These are phyloP conservation scores for Adineta ricciae DNA, from an alignment of 2,888 invertebrate genomes.

Conservation along the genomic window DNA sequence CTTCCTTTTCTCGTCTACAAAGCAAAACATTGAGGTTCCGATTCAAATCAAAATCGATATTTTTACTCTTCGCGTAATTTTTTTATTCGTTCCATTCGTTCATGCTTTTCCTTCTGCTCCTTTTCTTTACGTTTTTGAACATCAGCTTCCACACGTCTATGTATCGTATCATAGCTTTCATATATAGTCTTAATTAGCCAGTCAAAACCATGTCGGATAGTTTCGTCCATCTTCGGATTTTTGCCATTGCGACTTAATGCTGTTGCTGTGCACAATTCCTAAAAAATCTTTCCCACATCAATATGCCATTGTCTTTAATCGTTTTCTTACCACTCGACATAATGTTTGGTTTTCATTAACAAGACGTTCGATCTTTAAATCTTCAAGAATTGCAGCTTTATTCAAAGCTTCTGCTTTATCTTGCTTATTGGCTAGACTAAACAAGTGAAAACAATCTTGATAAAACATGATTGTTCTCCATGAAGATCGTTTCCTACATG, in stretches of 20 bases:
- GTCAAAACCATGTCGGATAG: constrained; percentile 23
- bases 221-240: constrained; percentile 23
- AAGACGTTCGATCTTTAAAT: constrained; percentile 26
- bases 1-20: not conserved
- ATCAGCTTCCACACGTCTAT: constrained; percentile 8
- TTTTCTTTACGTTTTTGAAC: constrained; percentile 1
- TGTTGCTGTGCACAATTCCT: constrained; percentile 24
- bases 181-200: constrained; percentile 30
- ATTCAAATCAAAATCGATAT: not conserved
- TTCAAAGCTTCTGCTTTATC: constrained; percentile 23
- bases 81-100: constrained; percentile 24
- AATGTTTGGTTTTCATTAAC: constrained; percentile 27
- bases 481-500: no score
- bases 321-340: constrained; percentile 22
- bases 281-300: no score
- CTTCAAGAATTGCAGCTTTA: constrained; percentile 26
- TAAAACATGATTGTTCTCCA: not conserved
- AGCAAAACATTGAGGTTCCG: no score
- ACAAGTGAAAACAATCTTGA: not conserved
- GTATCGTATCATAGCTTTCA: constrained; percentile 6
- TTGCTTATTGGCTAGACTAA: constrained; percentile 32
- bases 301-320: not conserved
- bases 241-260: not conserved
- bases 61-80: constrained; percentile 15
- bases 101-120: constrained; percentile 3